These are phyloP conservation scores for Macrobrachium rosenbergii DNA, from an alignment of 1,140 invertebrate species.

Conservation along the genomic window DNA sequence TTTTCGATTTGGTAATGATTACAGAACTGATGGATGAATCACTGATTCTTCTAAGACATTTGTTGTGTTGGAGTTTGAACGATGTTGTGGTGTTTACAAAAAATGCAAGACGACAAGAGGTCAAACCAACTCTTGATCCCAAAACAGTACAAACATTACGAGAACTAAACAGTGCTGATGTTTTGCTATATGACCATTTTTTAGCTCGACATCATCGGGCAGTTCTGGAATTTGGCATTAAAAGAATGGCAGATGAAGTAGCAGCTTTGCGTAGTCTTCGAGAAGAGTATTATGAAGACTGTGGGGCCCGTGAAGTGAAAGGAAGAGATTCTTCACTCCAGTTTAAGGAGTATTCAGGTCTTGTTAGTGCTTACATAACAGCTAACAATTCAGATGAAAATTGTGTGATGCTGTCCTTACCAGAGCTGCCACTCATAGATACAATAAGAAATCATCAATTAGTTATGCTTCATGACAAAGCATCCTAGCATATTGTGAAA, in stretches of 20 bases:
- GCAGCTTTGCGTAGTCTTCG: slow-evolving; percentile 23
- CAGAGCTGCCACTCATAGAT: slow-evolving; percentile 37
- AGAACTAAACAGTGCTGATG: slow-evolving; percentile 61
- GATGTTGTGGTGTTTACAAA: slow-evolving; percentile 71
- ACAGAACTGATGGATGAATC: slow-evolving; percentile 74
- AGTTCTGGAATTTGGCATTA: slow-evolving; percentile 28
- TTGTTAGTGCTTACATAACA: slow-evolving; percentile 31
- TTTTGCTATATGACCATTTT: slow-evolving; percentile 63
- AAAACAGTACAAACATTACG: slow-evolving; percentile 34
- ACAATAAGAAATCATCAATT: slow-evolving; percentile 21
- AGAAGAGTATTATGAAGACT: slow-evolving; percentile 49
- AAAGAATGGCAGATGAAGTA: slow-evolving; percentile 33
- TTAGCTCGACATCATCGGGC: slow-evolving; percentile 23
- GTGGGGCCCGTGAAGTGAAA: slow-evolving; percentile 35
- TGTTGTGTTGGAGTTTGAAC: slow-evolving; percentile 72
- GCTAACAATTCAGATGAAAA: slow-evolving; percentile 41
- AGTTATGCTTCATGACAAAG: background rate
- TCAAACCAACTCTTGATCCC: slow-evolving; percentile 55
- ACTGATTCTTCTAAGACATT: slow-evolving; percentile 71
- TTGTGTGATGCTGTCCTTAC: slow-evolving; percentile 42
- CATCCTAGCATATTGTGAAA: background rate
- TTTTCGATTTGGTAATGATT: slow-evolving; percentile 75
- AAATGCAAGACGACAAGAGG: slow-evolving; percentile 68
- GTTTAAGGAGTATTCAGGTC: slow-evolving; percentile 51
- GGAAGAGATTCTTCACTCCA: slow-evolving; percentile 33